A percentile compares a stretch with the other conserved stretches of the same genome.
phyloP scores from a whole-genome alignment of 2,797 vertebrate genomes.

The Xenops minutus region DNA sequence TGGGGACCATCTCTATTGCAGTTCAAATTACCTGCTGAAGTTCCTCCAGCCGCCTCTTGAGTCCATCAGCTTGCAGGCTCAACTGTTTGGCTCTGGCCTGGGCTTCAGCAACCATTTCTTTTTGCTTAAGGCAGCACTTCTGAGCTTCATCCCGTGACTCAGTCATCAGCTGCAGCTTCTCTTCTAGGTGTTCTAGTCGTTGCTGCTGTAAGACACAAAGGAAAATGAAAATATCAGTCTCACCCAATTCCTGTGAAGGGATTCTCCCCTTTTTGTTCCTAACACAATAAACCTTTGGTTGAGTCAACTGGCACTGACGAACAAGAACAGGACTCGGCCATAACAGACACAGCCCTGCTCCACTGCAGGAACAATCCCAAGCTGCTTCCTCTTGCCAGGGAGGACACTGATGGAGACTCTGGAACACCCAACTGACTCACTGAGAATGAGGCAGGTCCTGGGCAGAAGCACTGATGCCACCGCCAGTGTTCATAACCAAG shows the following conservation, averaged over 20 bases:
- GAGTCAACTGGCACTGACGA: not conserved
- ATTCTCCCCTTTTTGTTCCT: not conserved
- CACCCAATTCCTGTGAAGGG: not conserved
- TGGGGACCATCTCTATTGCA: not conserved
- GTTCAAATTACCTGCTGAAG: conserved; percentile 85
- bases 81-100: conserved; percentile 83
- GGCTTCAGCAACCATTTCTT: conserved; percentile 82
- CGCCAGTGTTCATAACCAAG: accelerated
- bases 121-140: conserved; percentile 85
- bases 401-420: not conserved
- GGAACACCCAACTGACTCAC: not conserved
- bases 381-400: not conserved
- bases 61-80: conserved; percentile 78
- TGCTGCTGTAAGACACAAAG: conserved; percentile 79
- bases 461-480: not conserved
- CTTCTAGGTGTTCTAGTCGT: conserved; percentile 80
- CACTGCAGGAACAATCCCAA: not conserved
- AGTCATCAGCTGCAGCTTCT: conserved; percentile 83
- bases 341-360: not conserved
- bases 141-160: conserved; percentile 89
- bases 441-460: not conserved
- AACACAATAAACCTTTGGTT: not conserved
- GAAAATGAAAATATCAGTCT: not conserved
- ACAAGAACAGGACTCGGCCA: not conserved
- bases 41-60: conserved; percentile 83